These are phyloP conservation scores for Hecatera dysodea DNA, from an alignment of 2,888 invertebrate genomes.

Conservation along the genomic window DNA sequence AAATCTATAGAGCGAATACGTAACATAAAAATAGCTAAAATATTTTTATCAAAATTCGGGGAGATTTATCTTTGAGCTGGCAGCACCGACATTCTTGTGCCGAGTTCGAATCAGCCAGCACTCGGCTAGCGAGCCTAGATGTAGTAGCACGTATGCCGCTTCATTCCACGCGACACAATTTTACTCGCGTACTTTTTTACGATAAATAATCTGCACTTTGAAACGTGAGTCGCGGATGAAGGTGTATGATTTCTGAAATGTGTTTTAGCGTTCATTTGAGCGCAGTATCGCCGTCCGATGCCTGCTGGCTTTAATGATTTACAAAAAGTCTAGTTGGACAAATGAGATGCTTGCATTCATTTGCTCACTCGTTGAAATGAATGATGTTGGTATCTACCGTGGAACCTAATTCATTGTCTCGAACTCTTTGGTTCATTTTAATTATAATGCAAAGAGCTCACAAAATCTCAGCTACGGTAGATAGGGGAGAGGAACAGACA, in stretches of 20 bases:
- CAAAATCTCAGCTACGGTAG: background rate
- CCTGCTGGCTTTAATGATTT: slow-evolving; percentile 2
- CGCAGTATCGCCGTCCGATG: background rate
- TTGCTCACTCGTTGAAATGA: background rate
- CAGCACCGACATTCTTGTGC: slow-evolving; percentile 61
- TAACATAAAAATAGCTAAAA: background rate
- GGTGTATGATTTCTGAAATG: slow-evolving; percentile 27
- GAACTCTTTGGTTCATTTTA: slow-evolving; percentile 6
- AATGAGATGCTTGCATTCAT: too few species aligned
- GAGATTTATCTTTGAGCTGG: slow-evolving; percentile 41
- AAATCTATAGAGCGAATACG: background rate
- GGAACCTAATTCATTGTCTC: slow-evolving; percentile 30
- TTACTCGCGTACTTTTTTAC: slow-evolving; percentile 63
- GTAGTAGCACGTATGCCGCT: slow-evolving; percentile 23
- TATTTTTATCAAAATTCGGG: slow-evolving; percentile 24
- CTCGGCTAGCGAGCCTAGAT: slow-evolving; percentile 34
- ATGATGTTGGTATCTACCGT: slow-evolving; percentile 6
- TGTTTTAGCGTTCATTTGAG: slow-evolving; percentile 34
- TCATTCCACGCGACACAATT: slow-evolving; percentile 14
- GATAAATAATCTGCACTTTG: slow-evolving; percentile 48
- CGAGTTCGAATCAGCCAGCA: slow-evolving; percentile 34
- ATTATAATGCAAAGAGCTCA: background rate
- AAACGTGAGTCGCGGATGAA: slow-evolving; percentile 23
- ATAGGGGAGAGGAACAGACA: background rate
- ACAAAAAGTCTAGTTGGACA: background rate